Conservation (phyloP, 2,113 vertebrate species). For the Myotis brandtii region DNA sequence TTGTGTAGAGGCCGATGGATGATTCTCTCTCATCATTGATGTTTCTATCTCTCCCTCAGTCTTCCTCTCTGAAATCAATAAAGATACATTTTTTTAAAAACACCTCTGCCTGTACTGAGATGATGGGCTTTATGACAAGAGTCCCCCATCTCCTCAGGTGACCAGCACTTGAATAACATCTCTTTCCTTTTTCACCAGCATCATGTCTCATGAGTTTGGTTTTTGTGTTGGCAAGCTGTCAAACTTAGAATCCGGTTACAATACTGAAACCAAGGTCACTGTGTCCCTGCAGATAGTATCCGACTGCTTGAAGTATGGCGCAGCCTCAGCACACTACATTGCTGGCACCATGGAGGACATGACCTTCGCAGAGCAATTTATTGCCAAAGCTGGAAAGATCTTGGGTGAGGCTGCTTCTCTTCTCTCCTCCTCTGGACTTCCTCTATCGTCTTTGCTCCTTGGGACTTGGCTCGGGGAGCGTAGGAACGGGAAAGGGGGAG, state of each 20-base stretch:
- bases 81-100: no score
- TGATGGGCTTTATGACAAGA: not conserved
- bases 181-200: not conserved
- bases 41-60: no score
- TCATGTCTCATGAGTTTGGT: not conserved
- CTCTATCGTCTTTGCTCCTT: not conserved
- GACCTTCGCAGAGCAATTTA: conserved; percentile 84
- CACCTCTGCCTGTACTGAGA: not conserved
- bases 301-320: conserved; percentile 85
- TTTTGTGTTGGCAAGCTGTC: not conserved
- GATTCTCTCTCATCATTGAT: no score
- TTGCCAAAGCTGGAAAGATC: conserved; percentile 81
- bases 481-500: rapidly evolving
- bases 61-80: no score
- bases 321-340: conserved; percentile 84
- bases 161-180: not conserved
- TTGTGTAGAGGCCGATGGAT: no score
- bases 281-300: conserved; percentile 81
- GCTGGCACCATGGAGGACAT: conserved; percentile 87
- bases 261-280: not conserved
- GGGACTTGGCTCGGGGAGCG: not conserved
- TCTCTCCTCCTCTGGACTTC: not conserved
- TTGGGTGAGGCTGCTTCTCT: conserved; percentile 80
- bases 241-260: not conserved
- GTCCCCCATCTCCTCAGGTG: not conserved